phyloP scores from a whole-genome alignment of 2,888 invertebrate genomes.

The Nemapogon koenigi region DNA sequence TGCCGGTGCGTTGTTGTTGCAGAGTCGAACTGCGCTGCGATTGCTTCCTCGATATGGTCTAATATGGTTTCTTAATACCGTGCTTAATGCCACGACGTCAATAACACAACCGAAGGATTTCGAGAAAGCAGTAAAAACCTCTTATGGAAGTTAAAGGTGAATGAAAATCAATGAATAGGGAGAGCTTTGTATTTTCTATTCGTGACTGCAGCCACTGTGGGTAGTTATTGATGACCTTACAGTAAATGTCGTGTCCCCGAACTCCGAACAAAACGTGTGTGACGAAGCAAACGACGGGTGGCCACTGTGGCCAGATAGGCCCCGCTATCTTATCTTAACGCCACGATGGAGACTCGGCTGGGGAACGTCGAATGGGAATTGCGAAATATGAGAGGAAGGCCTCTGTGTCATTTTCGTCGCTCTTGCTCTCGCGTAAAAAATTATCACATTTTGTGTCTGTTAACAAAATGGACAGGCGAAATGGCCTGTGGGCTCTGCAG shows the following conservation, averaged over 20 bases:
- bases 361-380: slow-evolving; percentile 26
- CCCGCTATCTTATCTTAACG: slow-evolving; percentile 3
- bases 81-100: no score
- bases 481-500: slow-evolving; percentile 18
- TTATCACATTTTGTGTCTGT: slow-evolving; percentile 36
- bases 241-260: slow-evolving; percentile 15
- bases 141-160: no score
- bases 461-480: slow-evolving; percentile 26
- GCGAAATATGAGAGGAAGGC: slow-evolving; percentile 45
- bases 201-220: slow-evolving; percentile 11
- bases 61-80: no score
- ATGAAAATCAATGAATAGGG: neutral
- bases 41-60: no score
- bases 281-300: slow-evolving; percentile 13
- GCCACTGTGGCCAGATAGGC: neutral
- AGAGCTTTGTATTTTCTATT: slow-evolving; percentile 5
- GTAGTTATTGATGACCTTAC: slow-evolving; percentile 30
- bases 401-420: slow-evolving; percentile 37
- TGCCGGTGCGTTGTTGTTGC: slow-evolving; percentile 31
- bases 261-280: slow-evolving; percentile 14
- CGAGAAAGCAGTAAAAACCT: no score
- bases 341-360: neutral
- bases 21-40: no score
- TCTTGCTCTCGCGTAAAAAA: slow-evolving; percentile 28
- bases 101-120: no score